phyloP scores from a whole-genome alignment of 2,797 vertebrate species.

The Synaphobranchus kaupii region DNA sequence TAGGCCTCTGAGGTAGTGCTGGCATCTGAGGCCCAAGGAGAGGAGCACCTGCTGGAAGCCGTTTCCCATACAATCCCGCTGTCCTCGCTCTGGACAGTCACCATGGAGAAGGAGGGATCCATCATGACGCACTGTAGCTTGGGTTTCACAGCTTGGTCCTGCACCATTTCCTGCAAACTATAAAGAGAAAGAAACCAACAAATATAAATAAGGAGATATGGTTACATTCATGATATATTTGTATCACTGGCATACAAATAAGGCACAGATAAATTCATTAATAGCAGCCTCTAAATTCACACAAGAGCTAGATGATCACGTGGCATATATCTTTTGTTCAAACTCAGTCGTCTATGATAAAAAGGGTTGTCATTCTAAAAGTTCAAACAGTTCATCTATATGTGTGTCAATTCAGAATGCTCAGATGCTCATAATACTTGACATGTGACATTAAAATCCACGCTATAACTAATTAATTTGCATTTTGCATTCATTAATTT shows the following conservation, averaged over 20 bases:
- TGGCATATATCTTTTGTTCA: neutral
- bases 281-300: neutral
- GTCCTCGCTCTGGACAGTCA: slow-evolving; percentile 88
- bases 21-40: slow-evolving; percentile 82
- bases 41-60: slow-evolving; percentile 77
- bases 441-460: neutral
- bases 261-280: neutral
- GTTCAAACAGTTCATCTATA: neutral
- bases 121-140: slow-evolving; percentile 90
- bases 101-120: slow-evolving; percentile 90
- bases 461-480: neutral
- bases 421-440: neutral
- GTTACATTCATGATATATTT: neutral
- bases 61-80: slow-evolving; percentile 94
- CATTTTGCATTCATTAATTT: neutral
- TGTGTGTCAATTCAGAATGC: neutral
- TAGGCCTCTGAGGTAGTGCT: slow-evolving; percentile 70
- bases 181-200: slow-evolving; percentile 40
- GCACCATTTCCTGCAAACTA: slow-evolving; percentile 83
- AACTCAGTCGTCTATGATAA: neutral
- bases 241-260: neutral
- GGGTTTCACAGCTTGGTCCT: slow-evolving; percentile 79
- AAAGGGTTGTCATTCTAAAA: neutral
- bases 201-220: slow-evolving; percentile 23
- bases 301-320: neutral